Conservation (phyloP, 1,140 invertebrate species). For the Laupala kohalensis region DNA sequence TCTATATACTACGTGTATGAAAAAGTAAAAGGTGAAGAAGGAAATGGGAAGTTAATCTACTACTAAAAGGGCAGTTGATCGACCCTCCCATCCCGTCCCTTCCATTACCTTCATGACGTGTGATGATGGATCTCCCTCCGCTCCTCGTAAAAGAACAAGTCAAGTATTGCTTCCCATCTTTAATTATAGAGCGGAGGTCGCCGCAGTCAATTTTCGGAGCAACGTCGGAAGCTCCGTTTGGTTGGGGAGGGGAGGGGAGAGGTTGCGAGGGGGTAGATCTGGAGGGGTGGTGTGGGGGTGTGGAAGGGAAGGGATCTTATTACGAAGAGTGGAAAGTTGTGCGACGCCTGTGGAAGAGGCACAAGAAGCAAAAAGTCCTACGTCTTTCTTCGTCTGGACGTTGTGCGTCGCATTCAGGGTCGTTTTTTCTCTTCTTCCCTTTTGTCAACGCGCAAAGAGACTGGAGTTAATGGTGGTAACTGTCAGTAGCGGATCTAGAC, state of each 20-base stretch:
- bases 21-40: too few relatives aligned
- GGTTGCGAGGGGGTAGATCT: too few relatives aligned
- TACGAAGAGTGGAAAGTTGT: not conserved
- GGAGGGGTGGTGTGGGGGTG: too few relatives aligned
- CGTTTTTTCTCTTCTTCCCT: not conserved
- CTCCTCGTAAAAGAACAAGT: not conserved
- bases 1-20: too few relatives aligned
- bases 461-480: too few relatives aligned
- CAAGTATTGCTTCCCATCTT: not conserved
- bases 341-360: too few relatives aligned
- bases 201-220: not conserved
- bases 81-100: not conserved
- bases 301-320: not conserved
- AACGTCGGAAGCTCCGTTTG: not conserved
- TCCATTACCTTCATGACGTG: not conserved
- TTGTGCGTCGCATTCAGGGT: not conserved
- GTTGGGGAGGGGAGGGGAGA: too few relatives aligned
- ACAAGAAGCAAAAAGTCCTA: too few relatives aligned
- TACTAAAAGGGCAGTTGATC: not conserved
- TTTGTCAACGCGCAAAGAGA: too few relatives aligned
- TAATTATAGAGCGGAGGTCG: not conserved
- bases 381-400: not conserved
- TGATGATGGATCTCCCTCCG: not conserved
- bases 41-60: too few relatives aligned
- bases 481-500: not conserved